Conservation (phyloP, 2,113 vertebrate species). For the Sphyrna mokarran region DNA sequence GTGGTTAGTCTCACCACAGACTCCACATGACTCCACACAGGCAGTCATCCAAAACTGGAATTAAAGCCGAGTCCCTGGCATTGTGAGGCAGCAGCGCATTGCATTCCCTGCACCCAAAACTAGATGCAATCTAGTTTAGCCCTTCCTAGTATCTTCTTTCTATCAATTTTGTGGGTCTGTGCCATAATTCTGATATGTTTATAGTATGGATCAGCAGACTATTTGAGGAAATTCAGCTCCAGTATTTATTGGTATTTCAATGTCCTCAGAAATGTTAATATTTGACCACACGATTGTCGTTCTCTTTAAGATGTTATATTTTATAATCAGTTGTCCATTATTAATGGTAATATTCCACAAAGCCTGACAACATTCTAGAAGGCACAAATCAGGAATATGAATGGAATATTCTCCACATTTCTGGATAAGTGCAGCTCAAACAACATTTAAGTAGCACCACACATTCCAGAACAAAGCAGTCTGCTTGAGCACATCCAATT, state of each 20-base stretch:
- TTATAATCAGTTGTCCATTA: not conserved
- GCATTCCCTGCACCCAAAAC: not conserved
- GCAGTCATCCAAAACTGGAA: too few relatives aligned
- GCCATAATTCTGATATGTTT: not conserved
- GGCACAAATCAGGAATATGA: too few relatives aligned
- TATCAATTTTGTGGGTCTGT: not conserved
- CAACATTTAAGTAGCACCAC: not conserved
- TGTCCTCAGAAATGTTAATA: not conserved
- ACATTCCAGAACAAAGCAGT: not conserved
- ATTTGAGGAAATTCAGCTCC: not conserved
- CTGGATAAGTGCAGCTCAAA: too few relatives aligned
- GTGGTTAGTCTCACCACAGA: too few relatives aligned
- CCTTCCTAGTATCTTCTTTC: not conserved
- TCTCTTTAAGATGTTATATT: not conserved
- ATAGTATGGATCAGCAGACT: not conserved
- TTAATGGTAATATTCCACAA: not conserved
- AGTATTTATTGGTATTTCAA: constrained; percentile 3
- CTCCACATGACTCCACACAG: too few relatives aligned
- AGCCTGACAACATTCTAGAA: too few relatives aligned
- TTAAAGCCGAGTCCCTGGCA: too few relatives aligned
- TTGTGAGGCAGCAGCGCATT: not conserved
- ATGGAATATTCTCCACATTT: too few relatives aligned
- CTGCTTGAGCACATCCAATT: too few relatives aligned
- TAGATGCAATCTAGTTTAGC: not conserved
- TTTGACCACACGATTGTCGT: not conserved